These are phyloP conservation scores for Eulemur rubriventer DNA, from an alignment of 2,797 vertebrate species.

Conservation along the genomic window DNA sequence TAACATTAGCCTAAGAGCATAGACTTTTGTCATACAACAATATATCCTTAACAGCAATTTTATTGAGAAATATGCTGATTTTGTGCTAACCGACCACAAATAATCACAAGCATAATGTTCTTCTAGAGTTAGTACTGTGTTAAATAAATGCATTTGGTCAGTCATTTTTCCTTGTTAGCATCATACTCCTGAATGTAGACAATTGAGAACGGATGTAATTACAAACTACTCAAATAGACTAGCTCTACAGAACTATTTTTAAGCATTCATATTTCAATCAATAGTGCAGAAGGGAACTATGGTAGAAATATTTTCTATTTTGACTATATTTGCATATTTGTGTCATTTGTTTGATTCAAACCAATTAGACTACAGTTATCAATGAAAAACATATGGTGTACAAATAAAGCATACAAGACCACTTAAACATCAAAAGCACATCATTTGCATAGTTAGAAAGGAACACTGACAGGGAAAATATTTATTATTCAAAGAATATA, in stretches of 20 bases:
- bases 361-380: conserved; percentile 83
- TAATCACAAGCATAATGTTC: conserved; percentile 32
- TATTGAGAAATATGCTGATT: conserved; percentile 56
- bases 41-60: conserved; percentile 60
- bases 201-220: conserved; percentile 67
- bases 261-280: conserved; percentile 79
- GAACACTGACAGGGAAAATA: conserved; percentile 49
- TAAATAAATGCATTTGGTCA: conserved; percentile 53
- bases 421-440: conserved; percentile 80
- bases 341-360: conserved; percentile 82
- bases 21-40: conserved; percentile 30
- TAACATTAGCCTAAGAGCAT: conserved; percentile 40
- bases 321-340: conserved; percentile 81
- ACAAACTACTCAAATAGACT: conserved; percentile 66
- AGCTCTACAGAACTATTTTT: conserved; percentile 80
- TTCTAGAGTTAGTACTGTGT: conserved; percentile 21
- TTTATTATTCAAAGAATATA: conserved; percentile 73
- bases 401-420: conserved; percentile 73
- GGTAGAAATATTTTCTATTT: conserved; percentile 76
- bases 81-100: conserved; percentile 55
- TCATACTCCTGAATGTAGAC: background rate
- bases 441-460: conserved; percentile 78
- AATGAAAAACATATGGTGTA: conserved; percentile 80
- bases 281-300: conserved; percentile 75
- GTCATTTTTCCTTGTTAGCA: conserved; percentile 63